A percentile compares a stretch with the other conserved stretches of the same genome.
Conservation (phyloP, 2,888 invertebrate genomes). For the Hypselothyrea guttata region DNA sequence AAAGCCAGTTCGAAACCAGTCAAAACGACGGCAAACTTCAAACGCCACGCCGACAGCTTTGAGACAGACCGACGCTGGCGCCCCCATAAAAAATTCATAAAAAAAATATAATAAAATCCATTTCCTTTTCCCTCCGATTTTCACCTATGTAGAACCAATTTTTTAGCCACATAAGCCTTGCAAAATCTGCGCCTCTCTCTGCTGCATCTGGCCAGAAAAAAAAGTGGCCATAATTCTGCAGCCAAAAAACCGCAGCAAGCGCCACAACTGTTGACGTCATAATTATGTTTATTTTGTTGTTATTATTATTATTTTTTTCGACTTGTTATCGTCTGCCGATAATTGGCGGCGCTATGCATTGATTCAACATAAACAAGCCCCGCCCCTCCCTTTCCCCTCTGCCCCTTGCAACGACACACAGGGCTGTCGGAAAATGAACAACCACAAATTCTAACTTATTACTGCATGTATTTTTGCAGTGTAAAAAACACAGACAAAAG, state of each 20-base stretch:
- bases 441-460: constrained; percentile 73
- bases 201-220: constrained; percentile 58
- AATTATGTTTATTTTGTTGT: constrained; percentile 38
- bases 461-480: constrained; percentile 52
- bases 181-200: constrained; percentile 16
- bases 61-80: constrained; percentile 63
- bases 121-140: neutral
- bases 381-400: constrained; percentile 11
- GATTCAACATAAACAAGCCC: constrained; percentile 59
- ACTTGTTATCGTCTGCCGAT: constrained; percentile 62
- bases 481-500: constrained; percentile 6
- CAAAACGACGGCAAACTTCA: constrained; percentile 55
- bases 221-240: too few species aligned
- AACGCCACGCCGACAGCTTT: constrained; percentile 52
- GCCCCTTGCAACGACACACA: constrained; percentile 53
- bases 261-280: constrained; percentile 59
- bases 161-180: constrained; percentile 41
- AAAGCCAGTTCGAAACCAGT: constrained; percentile 56
- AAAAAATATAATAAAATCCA: too few species aligned
- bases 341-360: constrained; percentile 65
- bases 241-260: constrained; percentile 38
- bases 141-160: too few species aligned
- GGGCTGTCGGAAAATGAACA: constrained; percentile 69
- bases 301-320: constrained; percentile 5
- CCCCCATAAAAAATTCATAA: constrained; percentile 35